Evolutionary conservation across 2,888 invertebrate species (phyloP).

Genomic region (Acronicta psi): DNA sequence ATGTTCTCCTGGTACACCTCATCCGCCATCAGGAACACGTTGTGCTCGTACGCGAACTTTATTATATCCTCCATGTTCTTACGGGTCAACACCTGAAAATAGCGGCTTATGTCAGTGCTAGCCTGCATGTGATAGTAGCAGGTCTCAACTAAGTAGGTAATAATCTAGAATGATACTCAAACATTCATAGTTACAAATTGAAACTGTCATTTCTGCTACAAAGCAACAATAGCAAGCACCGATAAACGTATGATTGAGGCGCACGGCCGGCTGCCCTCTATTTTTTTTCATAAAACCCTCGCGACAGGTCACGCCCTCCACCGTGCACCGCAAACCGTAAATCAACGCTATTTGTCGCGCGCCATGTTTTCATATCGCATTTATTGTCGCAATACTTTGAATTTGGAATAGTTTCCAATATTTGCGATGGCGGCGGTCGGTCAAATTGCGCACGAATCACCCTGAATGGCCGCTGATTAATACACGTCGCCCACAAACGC

Average conservation of each 20-base stretch:
- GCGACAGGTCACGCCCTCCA: conserved; percentile 9
- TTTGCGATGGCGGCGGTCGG: conserved; percentile 37
- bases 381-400: conserved; percentile 30
- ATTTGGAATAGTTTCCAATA: conserved; percentile 48
- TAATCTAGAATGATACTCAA: too few relatives aligned
- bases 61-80: conserved; percentile 97
- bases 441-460: conserved; percentile 27
- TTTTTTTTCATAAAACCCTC: not conserved
- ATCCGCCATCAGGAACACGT: conserved; percentile 96
- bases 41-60: conserved; percentile 95
- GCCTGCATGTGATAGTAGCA: too few relatives aligned
- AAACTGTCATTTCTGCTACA: too few relatives aligned
- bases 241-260: too few relatives aligned
- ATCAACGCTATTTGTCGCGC: conserved; percentile 33
- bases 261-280: too few relatives aligned
- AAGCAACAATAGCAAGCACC: too few relatives aligned
- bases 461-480: conserved; percentile 48
- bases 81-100: conserved; percentile 91
- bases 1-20: conserved; percentile 99
- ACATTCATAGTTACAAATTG: too few relatives aligned
- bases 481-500: conserved; percentile 41
- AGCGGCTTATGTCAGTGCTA: not conserved
- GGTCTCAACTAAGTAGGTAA: too few relatives aligned
- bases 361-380: conserved; percentile 30
- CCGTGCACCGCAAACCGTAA: conserved; percentile 23